Percentiles rank a stretch among this genome's conserved stretches.
Evolutionary conservation across 2,888 invertebrate species (phyloP).

Genomic region (Theodoxus fluviatilis): DNA sequence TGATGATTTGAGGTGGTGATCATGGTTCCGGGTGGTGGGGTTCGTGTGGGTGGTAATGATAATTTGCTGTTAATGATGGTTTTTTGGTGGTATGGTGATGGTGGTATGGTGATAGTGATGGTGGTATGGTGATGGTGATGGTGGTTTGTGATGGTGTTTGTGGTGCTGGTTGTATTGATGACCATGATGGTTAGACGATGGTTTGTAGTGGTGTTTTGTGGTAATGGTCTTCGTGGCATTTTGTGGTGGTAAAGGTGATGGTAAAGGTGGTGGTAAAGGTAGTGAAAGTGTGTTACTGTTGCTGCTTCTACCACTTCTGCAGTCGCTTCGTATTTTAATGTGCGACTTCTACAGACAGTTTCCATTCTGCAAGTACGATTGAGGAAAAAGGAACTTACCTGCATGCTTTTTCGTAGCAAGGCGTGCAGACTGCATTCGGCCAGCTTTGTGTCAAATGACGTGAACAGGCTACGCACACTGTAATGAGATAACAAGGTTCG

Average conservation of each 20-base stretch:
- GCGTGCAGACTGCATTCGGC: conserved; percentile 34
- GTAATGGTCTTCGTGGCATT: background rate
- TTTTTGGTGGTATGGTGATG: background rate
- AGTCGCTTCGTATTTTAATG: background rate
- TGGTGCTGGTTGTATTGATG: background rate
- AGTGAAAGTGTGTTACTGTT: background rate
- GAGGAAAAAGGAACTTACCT: conserved; percentile 29
- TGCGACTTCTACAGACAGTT: background rate
- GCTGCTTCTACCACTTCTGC: background rate
- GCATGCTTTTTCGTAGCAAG: conserved; percentile 39
- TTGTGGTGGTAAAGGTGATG: background rate
- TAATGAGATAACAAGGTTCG: background rate
- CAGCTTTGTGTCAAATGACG: conserved; percentile 18
- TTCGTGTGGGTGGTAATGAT: background rate
- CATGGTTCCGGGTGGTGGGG: background rate
- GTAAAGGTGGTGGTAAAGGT: background rate
- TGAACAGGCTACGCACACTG: conserved; percentile 30
- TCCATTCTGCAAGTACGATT: background rate
- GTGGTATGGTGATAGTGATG: background rate
- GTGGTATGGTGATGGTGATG: background rate
- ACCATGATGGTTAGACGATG: background rate
- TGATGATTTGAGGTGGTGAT: background rate
- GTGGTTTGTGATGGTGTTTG: background rate
- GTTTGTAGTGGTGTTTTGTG: background rate
- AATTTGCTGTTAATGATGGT: background rate